Conservation (phyloP, 2,888 invertebrate genomes). For the Pseudolycoriella hygida region DNA sequence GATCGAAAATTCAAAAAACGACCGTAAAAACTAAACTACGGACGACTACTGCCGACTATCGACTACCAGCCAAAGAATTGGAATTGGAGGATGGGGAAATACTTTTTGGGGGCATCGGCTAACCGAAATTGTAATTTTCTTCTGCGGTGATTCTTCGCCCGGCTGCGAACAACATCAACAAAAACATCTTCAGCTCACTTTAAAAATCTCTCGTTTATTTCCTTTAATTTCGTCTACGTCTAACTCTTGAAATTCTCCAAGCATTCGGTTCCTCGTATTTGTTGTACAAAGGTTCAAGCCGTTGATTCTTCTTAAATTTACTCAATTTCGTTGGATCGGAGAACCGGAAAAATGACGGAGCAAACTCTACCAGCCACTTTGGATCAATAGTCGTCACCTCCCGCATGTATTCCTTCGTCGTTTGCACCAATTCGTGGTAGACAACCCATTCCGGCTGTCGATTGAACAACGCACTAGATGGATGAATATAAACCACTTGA, state of each 20-base stretch:
- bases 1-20: no score
- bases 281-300: constrained; percentile 92
- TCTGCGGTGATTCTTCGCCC: no score
- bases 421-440: constrained; percentile 96
- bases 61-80: no score
- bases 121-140: no score
- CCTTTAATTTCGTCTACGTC: constrained; percentile 66
- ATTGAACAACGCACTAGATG: constrained; percentile 93
- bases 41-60: no score
- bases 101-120: no score
- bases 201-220: neutral
- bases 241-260: constrained; percentile 92
- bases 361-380: constrained; percentile 97
- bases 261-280: constrained; percentile 99
- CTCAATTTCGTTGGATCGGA: constrained; percentile 96
- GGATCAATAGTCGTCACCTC: constrained; percentile 95
- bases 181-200: no score
- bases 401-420: constrained; percentile 98
- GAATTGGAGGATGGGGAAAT: no score
- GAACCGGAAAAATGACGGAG: constrained; percentile 97
- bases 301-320: constrained; percentile 97
- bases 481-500: constrained; percentile 97
- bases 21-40: no score
- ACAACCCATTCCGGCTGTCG: constrained; percentile 99
- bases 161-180: no score